A percentile compares a stretch with the other conserved stretches of the same genome.
phyloP scores from a whole-genome alignment of 2,888 invertebrate species.

The Zygaena filipendulae region DNA sequence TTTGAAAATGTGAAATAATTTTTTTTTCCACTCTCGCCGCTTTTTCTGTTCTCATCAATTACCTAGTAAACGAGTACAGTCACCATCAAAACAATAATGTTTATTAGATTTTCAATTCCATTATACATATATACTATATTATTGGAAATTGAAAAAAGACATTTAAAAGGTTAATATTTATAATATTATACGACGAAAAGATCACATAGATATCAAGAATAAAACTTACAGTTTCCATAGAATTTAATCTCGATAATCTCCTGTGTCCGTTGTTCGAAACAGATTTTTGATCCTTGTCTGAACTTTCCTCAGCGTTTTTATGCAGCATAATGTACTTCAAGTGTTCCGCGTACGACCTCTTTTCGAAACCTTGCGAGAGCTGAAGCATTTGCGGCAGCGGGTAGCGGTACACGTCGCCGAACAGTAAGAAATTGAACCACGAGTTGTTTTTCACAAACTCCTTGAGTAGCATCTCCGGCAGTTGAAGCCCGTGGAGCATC shows the following conservation, averaged over 20 bases:
- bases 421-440: slow-evolving; percentile 78
- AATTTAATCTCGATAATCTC: slow-evolving; percentile 41
- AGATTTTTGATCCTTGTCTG: slow-evolving; percentile 47
- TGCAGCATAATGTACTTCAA: slow-evolving; percentile 62
- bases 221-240: slow-evolving; percentile 45
- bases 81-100: no score
- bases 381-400: slow-evolving; percentile 71
- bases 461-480: slow-evolving; percentile 70
- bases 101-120: no score
- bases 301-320: slow-evolving; percentile 39
- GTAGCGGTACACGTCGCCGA: slow-evolving; percentile 76
- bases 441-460: slow-evolving; percentile 70
- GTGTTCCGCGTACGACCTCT: slow-evolving; percentile 69
- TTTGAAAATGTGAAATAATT: no score
- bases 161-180: no score
- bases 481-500: slow-evolving; percentile 59
- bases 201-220: no score
- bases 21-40: no score
- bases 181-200: no score
- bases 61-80: no score
- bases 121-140: no score
- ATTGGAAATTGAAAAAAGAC: no score
- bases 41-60: no score
- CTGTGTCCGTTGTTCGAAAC: slow-evolving; percentile 40
- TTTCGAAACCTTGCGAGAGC: slow-evolving; percentile 66